Conservation (phyloP, 2,888 invertebrate species). For the Rotaria macrura region DNA sequence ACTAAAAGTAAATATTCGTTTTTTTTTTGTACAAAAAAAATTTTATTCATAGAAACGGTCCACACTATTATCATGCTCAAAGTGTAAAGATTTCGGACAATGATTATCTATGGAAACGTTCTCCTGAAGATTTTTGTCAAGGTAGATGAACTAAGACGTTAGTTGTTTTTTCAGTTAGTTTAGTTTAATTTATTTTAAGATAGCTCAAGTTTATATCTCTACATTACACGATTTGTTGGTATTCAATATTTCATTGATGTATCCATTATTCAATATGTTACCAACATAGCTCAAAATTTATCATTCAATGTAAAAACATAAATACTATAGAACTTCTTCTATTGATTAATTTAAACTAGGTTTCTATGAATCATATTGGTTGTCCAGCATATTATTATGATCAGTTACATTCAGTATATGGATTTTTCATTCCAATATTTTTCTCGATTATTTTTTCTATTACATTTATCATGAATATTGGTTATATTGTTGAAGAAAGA, state of each 20-base stretch:
- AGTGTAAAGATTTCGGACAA: not conserved
- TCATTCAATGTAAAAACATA: not conserved
- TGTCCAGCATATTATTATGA: constrained; percentile 29
- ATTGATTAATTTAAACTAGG: not conserved
- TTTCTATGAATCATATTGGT: constrained; percentile 9
- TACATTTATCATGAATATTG: constrained; percentile 27
- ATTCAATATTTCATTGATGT: not conserved
- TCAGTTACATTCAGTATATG: constrained; percentile 26
- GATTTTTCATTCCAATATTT: constrained; percentile 27
- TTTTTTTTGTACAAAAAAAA: too few relatives aligned
- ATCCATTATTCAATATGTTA: not conserved
- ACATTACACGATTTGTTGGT: not conserved
- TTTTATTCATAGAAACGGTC: not conserved
- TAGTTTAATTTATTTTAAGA: not conserved
- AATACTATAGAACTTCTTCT: too few relatives aligned
- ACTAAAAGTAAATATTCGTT: not conserved
- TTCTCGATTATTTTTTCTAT: constrained; percentile 21
- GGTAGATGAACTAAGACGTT: not conserved
- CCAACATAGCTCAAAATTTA: not conserved
- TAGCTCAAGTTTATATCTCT: not conserved
- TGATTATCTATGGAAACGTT: constrained; percentile 28
- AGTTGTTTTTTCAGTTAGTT: not conserved
- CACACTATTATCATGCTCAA: not conserved
- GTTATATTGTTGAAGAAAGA: constrained; percentile 26
- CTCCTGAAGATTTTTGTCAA: constrained; percentile 31